A percentile compares a stretch with the other conserved stretches of the same genome.
Conservation (phyloP, 2,888 invertebrate species). For the Melanargia galathea region DNA sequence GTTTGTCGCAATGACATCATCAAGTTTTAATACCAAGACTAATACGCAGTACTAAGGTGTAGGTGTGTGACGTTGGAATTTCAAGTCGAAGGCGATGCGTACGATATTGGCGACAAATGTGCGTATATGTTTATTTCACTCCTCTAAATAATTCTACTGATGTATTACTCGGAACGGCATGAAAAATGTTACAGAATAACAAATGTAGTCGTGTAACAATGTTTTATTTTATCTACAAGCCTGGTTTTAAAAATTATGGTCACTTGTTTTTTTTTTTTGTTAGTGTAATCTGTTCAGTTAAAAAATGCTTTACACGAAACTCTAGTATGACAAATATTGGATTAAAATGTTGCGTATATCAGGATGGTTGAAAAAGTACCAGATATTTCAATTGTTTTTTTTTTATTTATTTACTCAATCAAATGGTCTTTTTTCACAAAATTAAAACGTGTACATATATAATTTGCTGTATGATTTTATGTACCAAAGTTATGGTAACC, state of each 20-base stretch:
- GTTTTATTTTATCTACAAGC: slow-evolving; percentile 19
- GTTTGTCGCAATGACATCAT: neutral
- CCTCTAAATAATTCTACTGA: slow-evolving; percentile 15
- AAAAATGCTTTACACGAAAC: slow-evolving; percentile 11
- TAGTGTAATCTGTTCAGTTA: slow-evolving; percentile 10
- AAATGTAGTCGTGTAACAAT: slow-evolving; percentile 12
- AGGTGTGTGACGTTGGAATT: too few species aligned
- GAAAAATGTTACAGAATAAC: slow-evolving; percentile 21
- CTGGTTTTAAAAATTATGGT: slow-evolving; percentile 17
- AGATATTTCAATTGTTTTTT: neutral
- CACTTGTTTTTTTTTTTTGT: slow-evolving; percentile 4
- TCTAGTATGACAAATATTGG: slow-evolving; percentile 13
- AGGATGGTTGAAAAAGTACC: neutral
- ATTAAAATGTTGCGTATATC: slow-evolving; percentile 2
- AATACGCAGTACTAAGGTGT: neutral
- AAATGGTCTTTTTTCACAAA: neutral
- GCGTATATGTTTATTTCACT: slow-evolving; percentile 5
- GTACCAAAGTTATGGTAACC: too few species aligned
- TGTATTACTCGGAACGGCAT: slow-evolving; percentile 14
- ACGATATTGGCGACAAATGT: neutral
- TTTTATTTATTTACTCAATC: neutral
- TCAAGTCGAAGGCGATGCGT: neutral
- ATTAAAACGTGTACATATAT: too few species aligned
- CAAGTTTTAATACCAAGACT: neutral
- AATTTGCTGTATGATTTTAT: too few species aligned